Base-by-base conservation (phyloP, 1,140 invertebrate genomes). In the Streblospio benedicti region DNA sequence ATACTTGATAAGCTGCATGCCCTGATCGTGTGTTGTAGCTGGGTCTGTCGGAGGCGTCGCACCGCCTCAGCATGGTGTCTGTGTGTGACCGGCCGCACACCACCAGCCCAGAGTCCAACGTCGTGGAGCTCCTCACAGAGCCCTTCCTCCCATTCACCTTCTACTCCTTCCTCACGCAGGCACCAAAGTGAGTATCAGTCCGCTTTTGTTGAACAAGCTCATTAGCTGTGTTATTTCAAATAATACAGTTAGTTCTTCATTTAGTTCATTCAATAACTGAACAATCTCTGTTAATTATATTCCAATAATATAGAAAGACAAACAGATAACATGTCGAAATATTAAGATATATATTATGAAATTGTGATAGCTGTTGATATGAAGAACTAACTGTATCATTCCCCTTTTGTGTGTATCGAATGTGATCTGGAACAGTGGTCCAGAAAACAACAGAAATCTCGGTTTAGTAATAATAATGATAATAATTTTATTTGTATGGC, bases 61-160 rank as follows among this genome's bases (percentile, higher is more conserved):
- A 77, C 57, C 65, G 64, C 41, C 53, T 77, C 47, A 69, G 64
- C 4, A 71, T 77, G 70, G 69, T 75, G 12, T 67, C 74, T 4
- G 52, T 75, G 57, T 69, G 71, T 28, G 70, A 74, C 49, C 71
- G 73, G 51, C 74, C 71, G 0, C 65, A 71, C 23, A 70, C 70
- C 32, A 63, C 66, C 25, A 76, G 73, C 61, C 69, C 66, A 25
- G 70, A 74, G 54, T 77, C 76, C n/a, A 78, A 74, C 59, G 54
- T 60, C 5, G 69, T 78, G 23, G 75, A 79, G 55, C 61, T 78
- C 16, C 59, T 76, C 0, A 69, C 75, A 4, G 69, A 72, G 49
- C 70, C 70, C 35, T 77, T 77, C 67, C 65, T 68, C 44, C 76
- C 75, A 3, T 77, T 76, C 63, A 63, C 69, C 6, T 77, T 75